Evolutionary conservation across 2,888 invertebrate species (phyloP), one percentile per base, ranked within the genome.

Genomic region (Andrena camellia): DNA sequence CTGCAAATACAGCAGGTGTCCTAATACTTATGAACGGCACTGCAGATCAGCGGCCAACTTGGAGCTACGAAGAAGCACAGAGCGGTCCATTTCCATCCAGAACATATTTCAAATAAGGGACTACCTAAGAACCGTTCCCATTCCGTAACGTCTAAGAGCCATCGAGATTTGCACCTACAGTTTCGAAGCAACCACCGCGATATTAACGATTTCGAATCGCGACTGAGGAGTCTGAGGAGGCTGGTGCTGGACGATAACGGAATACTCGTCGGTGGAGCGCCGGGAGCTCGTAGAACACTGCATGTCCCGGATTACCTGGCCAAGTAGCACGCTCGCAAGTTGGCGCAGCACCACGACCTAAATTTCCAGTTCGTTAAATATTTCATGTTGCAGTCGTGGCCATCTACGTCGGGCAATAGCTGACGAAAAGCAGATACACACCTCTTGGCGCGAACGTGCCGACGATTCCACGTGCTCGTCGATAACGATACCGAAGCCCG

Each of bases 291-390:
- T 69, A 3, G 26, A 68, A 50, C 42, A 77, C 20, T 17, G 57
- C 57, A 64, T 52, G 74, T 75, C 71, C 74, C 48, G 68, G 52
- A 48, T 75, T 78, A 82, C 70, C 78, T 74, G 83, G 52, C 57
- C 75, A 74, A 85, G 75, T 52, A 73, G 54, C 63, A 63, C 64
- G 69, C 72, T 54, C 66, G 57, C 67, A 72, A 75, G 71, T 84
- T 85, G 84, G 83, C 84, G 81, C 85, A 84, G 84, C 66, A 83
- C 68, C 78, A 78, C 81, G 85, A 85, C 85, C 85, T 69, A 84
- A 71, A 84, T 85, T 76, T 78, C 81, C 20, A 26, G 81, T 81
- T 70, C 78, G 84, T 84, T 85, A 85, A 85, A 85, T 85, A 81
- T 85, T 85, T 84, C 76, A 80, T 48, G 77, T 75, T 50, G 68